Evolutionary conservation across 37 sponge, comb jelly and placozoan genomes (phyloP).

Genomic region (Chondrilla cf. caribensis): DNA sequence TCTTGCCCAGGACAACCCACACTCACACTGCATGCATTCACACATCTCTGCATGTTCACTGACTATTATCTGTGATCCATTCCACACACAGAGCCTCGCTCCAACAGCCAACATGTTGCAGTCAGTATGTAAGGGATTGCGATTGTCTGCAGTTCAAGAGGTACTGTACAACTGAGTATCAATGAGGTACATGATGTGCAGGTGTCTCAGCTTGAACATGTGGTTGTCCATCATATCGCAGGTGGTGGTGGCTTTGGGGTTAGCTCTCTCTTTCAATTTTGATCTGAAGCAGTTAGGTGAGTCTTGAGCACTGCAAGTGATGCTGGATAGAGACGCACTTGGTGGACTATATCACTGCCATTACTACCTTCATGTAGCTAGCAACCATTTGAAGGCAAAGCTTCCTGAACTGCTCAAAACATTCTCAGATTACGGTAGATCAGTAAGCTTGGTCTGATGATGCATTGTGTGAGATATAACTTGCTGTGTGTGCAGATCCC

Average conservation of each 20-base stretch:
- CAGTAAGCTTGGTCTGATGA: not conserved
- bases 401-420: constrained; percentile 77
- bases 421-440: constrained; percentile 39
- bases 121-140: constrained; percentile 59
- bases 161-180: no score
- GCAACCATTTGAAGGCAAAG: constrained; percentile 54
- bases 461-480: constrained; percentile 1
- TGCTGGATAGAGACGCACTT: not conserved
- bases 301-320: not conserved
- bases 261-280: constrained; percentile 63
- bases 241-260: constrained; percentile 92
- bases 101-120: constrained; percentile 54
- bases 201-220: constrained; percentile 4
- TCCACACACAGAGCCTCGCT: constrained; percentile 25
- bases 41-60: not conserved
- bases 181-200: not conserved
- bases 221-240: constrained; percentile 13
- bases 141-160: constrained; percentile 80
- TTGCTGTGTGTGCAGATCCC: constrained; percentile 37
- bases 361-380: constrained; percentile 34
- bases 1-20: constrained; percentile 4
- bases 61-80: no score
- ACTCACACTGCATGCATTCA: constrained; percentile 32
- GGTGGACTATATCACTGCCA: not conserved
- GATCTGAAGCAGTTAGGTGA: constrained; percentile 49